Conservation (phyloP, 2,113 vertebrate genomes). For the Zapus hudsonius region DNA sequence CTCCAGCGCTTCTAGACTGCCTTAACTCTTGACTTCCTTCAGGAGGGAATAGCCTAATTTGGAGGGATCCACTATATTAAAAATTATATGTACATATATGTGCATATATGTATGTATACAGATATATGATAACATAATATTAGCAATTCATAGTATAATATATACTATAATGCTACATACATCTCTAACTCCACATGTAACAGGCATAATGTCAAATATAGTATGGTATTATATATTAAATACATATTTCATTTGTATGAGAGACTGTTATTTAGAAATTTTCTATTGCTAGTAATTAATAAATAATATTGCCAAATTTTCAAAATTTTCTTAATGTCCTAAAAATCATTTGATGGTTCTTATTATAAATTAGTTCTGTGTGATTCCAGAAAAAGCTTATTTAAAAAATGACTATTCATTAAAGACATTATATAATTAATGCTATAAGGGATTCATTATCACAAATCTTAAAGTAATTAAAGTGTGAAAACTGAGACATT, state of each 20-base stretch:
- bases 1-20: no score
- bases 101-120: neutral
- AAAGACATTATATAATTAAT: neutral
- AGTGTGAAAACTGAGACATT: neutral
- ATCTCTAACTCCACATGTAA: neutral
- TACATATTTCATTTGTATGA: neutral
- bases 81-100: no score
- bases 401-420: neutral
- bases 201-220: neutral
- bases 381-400: neutral
- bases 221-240: neutral
- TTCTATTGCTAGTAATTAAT: neutral
- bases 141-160: neutral
- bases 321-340: neutral
- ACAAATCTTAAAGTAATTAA: neutral
- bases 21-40: no score
- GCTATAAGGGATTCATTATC: neutral
- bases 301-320: neutral
- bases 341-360: neutral
- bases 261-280: neutral
- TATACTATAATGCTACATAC: neutral
- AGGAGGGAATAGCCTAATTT: no score
- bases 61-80: no score
- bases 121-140: neutral
- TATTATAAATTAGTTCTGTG: neutral